Conservation (phyloP, 1,140 invertebrate species). For the Diorhabda elongata region DNA sequence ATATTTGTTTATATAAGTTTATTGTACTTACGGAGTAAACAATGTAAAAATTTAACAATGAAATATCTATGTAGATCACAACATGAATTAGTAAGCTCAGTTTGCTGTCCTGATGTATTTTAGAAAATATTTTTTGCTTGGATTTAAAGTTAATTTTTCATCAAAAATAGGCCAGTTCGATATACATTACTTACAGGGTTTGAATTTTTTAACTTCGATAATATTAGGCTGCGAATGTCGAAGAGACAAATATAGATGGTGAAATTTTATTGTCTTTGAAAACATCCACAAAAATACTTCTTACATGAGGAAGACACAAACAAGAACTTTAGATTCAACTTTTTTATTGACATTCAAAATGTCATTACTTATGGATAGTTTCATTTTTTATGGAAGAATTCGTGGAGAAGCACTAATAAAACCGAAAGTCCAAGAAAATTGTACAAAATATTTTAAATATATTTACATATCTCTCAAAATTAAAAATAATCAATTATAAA, state of each 20-base stretch:
- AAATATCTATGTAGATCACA: constrained; percentile 19
- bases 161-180: constrained; percentile 14
- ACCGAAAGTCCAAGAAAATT: too few species aligned
- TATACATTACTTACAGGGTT: constrained; percentile 6
- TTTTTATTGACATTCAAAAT: constrained; percentile 13
- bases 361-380: constrained; percentile 4
- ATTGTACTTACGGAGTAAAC: constrained; percentile 19
- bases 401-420: neutral
- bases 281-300: neutral
- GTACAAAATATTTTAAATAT: too few species aligned
- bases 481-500: too few species aligned
- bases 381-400: neutral
- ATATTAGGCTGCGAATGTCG: neutral
- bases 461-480: too few species aligned
- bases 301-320: constrained; percentile 1
- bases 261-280: constrained; percentile 6
- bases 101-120: constrained; percentile 13
- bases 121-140: constrained; percentile 2
- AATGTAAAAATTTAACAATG: constrained; percentile 18
- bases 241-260: neutral
- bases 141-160: neutral
- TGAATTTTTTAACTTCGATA: neutral
- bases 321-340: neutral
- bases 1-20: constrained; percentile 5
- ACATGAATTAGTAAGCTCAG: constrained; percentile 19